phyloP scores from a whole-genome alignment of 92 coral and sea anemone species.

The Montipora capitata region DNA sequence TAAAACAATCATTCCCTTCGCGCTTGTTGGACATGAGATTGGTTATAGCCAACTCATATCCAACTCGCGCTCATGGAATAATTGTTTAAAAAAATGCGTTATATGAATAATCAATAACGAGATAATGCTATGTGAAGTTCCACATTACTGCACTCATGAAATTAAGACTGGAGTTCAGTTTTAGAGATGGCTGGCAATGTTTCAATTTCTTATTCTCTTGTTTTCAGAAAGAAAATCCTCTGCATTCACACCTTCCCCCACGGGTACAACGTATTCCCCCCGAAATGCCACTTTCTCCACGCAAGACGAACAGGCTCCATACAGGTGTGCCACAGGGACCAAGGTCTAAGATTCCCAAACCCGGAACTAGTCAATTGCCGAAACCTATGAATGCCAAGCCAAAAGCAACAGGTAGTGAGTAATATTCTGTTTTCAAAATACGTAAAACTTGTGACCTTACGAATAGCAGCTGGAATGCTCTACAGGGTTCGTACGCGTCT shows the following conservation, averaged over 20 bases:
- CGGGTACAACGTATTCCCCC: conserved; percentile 58
- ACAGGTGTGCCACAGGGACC: conserved; percentile 19
- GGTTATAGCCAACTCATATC: too few species aligned
- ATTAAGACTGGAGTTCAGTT: too few species aligned
- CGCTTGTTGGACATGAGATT: too few species aligned
- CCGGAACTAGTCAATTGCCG: conserved; percentile 35
- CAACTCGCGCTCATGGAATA: too few species aligned
- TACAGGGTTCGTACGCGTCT: too few species aligned
- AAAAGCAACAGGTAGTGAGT: conserved; percentile 20
- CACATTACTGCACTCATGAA: too few species aligned
- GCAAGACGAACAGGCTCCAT: conserved; percentile 75
- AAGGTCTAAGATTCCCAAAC: conserved; percentile 29
- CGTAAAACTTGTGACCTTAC: too few species aligned
- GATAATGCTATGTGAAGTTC: too few species aligned
- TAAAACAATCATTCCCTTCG: too few species aligned
- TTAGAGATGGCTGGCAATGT: neutral
- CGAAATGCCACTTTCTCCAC: conserved; percentile 80
- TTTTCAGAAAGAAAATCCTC: conserved; percentile 83
- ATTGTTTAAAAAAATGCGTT: too few species aligned
- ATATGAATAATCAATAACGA: too few species aligned
- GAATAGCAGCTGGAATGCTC: too few species aligned
- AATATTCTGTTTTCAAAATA: neutral
- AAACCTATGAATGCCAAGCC: conserved; percentile 1
- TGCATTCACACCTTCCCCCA: conserved; percentile 51
- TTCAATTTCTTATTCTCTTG: neutral